A percentile compares a stretch with the other conserved stretches of the same genome.
Conservation (phyloP, 1,140 invertebrate species). For the Drosophila lacertosa region DNA sequence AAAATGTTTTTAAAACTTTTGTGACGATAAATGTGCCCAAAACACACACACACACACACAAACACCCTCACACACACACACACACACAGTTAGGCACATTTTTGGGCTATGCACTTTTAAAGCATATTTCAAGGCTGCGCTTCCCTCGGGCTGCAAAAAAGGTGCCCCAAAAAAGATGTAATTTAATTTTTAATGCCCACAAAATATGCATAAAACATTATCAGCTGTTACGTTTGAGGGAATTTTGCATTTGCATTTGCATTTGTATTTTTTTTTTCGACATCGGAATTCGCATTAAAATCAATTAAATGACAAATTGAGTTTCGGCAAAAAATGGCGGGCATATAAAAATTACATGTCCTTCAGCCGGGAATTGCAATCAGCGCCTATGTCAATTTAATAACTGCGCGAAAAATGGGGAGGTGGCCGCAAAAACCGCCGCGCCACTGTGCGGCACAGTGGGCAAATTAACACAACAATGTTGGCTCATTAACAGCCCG, state of each 20-base stretch:
- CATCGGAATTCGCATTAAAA: conserved; percentile 71
- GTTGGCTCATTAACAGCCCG: conserved; percentile 75
- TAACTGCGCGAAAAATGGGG: conserved; percentile 66
- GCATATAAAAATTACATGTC: conserved; percentile 80
- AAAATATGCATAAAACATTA: conserved; percentile 81
- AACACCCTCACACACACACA: neutral
- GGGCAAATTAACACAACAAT: conserved; percentile 81
- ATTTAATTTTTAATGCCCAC: conserved; percentile 82
- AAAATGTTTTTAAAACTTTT: conserved; percentile 80
- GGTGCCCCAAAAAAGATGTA: conserved; percentile 66
- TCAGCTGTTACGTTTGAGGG: conserved; percentile 27
- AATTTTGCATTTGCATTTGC: conserved; percentile 51
- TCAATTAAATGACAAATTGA: conserved; percentile 83
- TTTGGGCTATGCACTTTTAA: conserved; percentile 27
- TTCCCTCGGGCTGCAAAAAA: conserved; percentile 54
- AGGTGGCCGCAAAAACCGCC: conserved; percentile 7
- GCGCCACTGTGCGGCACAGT: conserved; percentile 41
- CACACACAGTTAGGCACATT: neutral
- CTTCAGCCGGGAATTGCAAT: conserved; percentile 80
- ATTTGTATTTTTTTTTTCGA: no score
- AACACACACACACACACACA: neutral
- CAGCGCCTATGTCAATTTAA: conserved; percentile 78
- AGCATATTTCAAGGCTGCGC: conserved; percentile 70
- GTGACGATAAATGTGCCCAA: conserved; percentile 11
- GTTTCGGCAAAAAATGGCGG: conserved; percentile 76